Percentiles rank a stretch among this genome's conserved stretches.
Evolutionary conservation across 2,797 vertebrate genomes (phyloP).

Genomic region (Lutjanus argentimaculatus): DNA sequence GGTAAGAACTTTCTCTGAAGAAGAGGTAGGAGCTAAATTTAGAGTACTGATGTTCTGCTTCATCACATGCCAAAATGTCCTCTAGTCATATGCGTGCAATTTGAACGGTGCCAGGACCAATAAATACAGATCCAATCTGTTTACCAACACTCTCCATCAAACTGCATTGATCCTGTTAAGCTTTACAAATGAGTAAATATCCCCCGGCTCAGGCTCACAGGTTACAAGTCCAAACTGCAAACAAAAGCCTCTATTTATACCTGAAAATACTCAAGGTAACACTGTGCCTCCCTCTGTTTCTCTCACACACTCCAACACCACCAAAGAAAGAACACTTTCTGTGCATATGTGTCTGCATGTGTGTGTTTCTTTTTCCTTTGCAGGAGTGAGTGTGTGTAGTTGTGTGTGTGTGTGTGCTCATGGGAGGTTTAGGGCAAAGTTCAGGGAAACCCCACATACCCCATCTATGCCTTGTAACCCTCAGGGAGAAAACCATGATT

Average conservation of each 20-base stretch:
- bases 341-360: constrained; percentile 48
- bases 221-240: constrained; percentile 32
- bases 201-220: constrained; percentile 3
- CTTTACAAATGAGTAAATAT: constrained; percentile 56
- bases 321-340: constrained; percentile 67
- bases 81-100: constrained; percentile 35
- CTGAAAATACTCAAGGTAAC: constrained; percentile 40
- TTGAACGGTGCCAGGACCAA: constrained; percentile 30
- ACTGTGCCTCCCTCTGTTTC: constrained; percentile 62
- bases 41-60: neutral
- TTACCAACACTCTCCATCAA: constrained; percentile 40
- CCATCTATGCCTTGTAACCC: constrained; percentile 64
- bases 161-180: constrained; percentile 59
- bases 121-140: constrained; percentile 32
- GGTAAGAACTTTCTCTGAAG: neutral
- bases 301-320: constrained; percentile 42
- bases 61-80: constrained; percentile 3
- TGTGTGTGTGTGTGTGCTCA: constrained; percentile 45
- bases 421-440: constrained; percentile 74
- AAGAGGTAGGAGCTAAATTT: neutral
- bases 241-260: constrained; percentile 77
- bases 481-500: constrained; percentile 66
- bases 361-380: constrained; percentile 37
- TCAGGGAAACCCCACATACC: constrained; percentile 77
- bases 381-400: constrained; percentile 43